Base-by-base conservation (phyloP, 2,113 vertebrate genomes). In the Phalacrocorax brasilianus region DNA sequence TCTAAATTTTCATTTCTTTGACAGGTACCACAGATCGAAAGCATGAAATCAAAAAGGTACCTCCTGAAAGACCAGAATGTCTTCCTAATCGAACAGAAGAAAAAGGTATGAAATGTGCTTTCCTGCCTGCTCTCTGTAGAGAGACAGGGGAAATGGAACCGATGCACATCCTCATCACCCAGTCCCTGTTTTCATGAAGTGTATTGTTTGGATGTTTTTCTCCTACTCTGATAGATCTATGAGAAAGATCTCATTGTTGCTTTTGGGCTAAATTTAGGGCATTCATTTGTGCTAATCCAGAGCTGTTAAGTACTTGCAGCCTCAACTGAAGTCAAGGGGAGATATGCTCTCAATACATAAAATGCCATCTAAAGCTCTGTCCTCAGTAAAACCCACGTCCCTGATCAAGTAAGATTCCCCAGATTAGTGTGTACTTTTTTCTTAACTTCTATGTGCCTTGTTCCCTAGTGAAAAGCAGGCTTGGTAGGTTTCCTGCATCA, bases 11-110 rank as follows among this genome's bases (percentile, higher is more conserved):
- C 77, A 38, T 78, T 86, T 86, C 35, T 89, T 70, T 89, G 44
- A 35, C 80, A 98, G 98, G 97, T 67, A 97, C 97, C 77, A 97
- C 98, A 97, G 99, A 99, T 83, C 98, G 98, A 98, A 99, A 98
- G 97, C 97, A 98, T 47, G 99, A 99, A 96, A 96, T 98, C 88
- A 99, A 98, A 98, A 99, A 99, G 97, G 98, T 99, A 94, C 99
- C 99, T 93, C 99, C 99, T 28, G 99, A 99, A 97, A 98, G 99
- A 35, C 99, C 99, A 30, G 99, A 99, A 92, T 98, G 98, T 86
- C 97, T 99, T 97, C 95, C 99, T 90, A 98, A 99, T 95, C 96
- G 99, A 98, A 98, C 98, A 96, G 98, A 99, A 95, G 99, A 99
- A 40, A 99, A 98, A 99, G 99, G 99, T 99, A 99, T 97, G 95